Conservation (phyloP, 2,113 vertebrate species). For the Lampris incognitus region DNA sequence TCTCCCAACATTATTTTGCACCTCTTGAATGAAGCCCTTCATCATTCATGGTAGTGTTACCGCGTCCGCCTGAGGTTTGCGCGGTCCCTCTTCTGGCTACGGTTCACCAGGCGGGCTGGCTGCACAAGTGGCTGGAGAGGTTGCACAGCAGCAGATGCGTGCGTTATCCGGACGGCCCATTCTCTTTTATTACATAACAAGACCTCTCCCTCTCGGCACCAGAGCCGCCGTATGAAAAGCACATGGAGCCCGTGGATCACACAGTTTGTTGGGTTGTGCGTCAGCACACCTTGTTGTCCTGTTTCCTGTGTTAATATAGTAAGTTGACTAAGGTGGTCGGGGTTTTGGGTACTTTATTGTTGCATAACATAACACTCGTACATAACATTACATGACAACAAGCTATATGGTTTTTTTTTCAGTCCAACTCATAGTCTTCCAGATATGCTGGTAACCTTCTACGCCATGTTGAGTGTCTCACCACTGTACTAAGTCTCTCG, state of each 20-base stretch:
- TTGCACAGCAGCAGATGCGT: constrained; percentile 64
- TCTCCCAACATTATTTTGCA: no score
- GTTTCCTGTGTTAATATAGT: background rate
- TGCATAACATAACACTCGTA: no score
- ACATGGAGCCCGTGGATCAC: constrained; percentile 37
- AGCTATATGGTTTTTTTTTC: background rate
- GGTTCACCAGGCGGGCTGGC: constrained; percentile 33
- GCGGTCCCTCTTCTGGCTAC: no score
- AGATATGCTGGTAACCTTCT: no score
- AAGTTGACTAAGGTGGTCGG: constrained; percentile 23
- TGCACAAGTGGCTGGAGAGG: constrained; percentile 63
- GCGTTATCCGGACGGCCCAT: constrained; percentile 62
- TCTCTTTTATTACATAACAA: constrained; percentile 63
- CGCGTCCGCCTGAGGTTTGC: no score
- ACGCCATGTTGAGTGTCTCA: no score
- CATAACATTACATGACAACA: no score
- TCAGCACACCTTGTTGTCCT: constrained; percentile 25
- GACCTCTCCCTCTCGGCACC: constrained; percentile 64
- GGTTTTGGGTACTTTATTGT: background rate
- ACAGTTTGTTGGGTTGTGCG: constrained; percentile 25
- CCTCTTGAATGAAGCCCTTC: no score
- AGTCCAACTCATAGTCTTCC: background rate
- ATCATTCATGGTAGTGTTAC: no score
- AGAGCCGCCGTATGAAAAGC: constrained; percentile 57
- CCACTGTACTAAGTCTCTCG: no score